phyloP scores from a whole-genome alignment of 2,797 vertebrate species.

The Coregonus suidteri region DNA sequence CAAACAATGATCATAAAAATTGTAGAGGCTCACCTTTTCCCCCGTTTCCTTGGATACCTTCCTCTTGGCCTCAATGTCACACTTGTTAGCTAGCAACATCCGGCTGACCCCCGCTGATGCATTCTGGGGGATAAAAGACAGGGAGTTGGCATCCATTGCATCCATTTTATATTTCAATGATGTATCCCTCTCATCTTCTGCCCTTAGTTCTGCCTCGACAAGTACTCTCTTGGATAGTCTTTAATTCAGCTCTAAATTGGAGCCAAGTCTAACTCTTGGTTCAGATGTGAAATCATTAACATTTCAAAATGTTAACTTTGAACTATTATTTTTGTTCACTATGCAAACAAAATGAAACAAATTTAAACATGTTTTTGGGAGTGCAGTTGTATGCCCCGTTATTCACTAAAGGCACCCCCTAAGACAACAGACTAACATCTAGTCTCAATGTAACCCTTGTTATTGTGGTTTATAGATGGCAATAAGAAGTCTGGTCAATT shows the following conservation, averaged over 20 bases:
- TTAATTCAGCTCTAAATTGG: no score
- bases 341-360: not conserved
- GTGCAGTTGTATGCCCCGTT: not conserved
- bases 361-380: not conserved
- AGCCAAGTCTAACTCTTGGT: no score
- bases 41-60: constrained; percentile 87
- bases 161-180: not conserved
- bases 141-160: not conserved
- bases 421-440: no score
- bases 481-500: not conserved
- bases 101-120: constrained; percentile 87
- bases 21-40: constrained; percentile 78
- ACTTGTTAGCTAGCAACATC: constrained; percentile 93
- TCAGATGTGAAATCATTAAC: no score
- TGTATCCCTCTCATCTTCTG: not conserved
- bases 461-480: not conserved
- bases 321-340: not conserved
- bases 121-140: constrained; percentile 74
- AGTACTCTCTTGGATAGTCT: no score
- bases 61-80: constrained; percentile 90
- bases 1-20: not conserved
- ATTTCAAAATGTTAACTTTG: no score
- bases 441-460: not conserved
- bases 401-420: no score
- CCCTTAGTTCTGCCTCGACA: not conserved